A percentile compares a stretch with the other conserved stretches of the same genome.
Conservation (phyloP, 2,113 vertebrate genomes). For the Anolis carolinensis region DNA sequence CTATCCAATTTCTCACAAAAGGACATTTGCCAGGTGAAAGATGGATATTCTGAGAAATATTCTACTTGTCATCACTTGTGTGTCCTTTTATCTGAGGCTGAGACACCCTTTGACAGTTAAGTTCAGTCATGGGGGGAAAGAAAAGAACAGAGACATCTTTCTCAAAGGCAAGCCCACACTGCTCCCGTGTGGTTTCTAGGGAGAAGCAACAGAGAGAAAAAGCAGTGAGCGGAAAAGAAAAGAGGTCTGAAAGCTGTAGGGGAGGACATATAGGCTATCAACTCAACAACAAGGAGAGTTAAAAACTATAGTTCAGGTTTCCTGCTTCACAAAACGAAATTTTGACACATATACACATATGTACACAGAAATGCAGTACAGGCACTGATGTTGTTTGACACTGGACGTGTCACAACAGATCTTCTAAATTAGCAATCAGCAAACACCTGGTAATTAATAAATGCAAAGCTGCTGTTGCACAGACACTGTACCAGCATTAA, state of each 20-base stretch:
- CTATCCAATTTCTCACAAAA: slow-evolving; percentile 76
- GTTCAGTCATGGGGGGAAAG: slow-evolving; percentile 58
- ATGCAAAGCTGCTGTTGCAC: rapidly evolving
- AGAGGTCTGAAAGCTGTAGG: not conserved
- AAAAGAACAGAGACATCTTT: slow-evolving; percentile 48
- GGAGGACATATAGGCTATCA: rapidly evolving
- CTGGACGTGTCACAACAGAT: not conserved
- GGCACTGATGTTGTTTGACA: not conserved
- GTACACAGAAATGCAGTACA: slow-evolving; percentile 13
- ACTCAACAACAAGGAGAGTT: not conserved
- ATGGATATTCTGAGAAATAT: slow-evolving; percentile 79
- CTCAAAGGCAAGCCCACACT: slow-evolving; percentile 81
- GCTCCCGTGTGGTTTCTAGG: slow-evolving; percentile 81
- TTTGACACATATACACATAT: not conserved
- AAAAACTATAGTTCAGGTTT: not conserved
- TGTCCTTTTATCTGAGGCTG: slow-evolving; percentile 66
- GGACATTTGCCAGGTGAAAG: slow-evolving; percentile 78
- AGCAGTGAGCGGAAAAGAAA: not conserved
- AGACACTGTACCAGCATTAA: not conserved
- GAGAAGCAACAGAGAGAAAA: slow-evolving; percentile 60
- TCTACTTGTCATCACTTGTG: slow-evolving; percentile 77
- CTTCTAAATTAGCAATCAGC: not conserved
- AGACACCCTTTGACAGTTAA: slow-evolving; percentile 70
- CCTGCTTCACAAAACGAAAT: not conserved
- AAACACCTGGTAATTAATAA: not conserved